phyloP scores from a whole-genome alignment of 1,140 invertebrate genomes.

The Andricus grossulariae region DNA sequence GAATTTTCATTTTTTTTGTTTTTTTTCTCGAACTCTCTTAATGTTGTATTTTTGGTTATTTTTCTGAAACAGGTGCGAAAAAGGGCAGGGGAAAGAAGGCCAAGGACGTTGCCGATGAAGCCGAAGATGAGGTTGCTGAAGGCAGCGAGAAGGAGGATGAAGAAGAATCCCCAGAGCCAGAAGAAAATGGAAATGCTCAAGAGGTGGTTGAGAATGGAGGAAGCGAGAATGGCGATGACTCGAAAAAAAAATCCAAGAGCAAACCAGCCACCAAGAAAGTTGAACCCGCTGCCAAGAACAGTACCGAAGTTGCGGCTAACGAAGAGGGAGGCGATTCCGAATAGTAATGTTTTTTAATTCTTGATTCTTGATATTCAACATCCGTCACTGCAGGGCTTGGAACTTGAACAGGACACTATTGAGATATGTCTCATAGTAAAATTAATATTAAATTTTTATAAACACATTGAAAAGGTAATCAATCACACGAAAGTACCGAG shows the following conservation, averaged over 20 bases:
- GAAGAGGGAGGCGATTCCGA: conserved; percentile 17
- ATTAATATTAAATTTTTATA: not conserved
- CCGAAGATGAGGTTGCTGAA: conserved; percentile 33
- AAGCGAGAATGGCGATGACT: conserved; percentile 1
- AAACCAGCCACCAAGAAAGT: conserved; percentile 16
- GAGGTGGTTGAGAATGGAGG: conserved; percentile 17
- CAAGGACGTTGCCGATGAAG: conserved; percentile 31
- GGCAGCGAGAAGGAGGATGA: conserved; percentile 36
- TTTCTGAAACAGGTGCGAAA: conserved; percentile 37
- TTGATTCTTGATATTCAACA: conserved; percentile 6
- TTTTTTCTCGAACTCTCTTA: not conserved
- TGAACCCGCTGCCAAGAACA: conserved; percentile 17
- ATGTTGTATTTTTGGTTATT: not conserved
- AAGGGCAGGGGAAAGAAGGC: conserved; percentile 45
- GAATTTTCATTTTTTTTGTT: not conserved
- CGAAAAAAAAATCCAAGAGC: conserved; percentile 18
- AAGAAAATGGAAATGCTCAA: conserved; percentile 25
- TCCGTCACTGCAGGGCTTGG: not conserved
- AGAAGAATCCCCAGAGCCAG: not conserved
- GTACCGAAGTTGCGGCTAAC: not conserved
- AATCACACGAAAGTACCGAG: not conserved
- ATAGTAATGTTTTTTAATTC: conserved; percentile 25
- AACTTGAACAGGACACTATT: not conserved
- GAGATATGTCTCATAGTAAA: not conserved
- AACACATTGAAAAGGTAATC: not conserved